Conservation (phyloP, 2,797 vertebrate genomes). For the Orestias chungarensis region DNA sequence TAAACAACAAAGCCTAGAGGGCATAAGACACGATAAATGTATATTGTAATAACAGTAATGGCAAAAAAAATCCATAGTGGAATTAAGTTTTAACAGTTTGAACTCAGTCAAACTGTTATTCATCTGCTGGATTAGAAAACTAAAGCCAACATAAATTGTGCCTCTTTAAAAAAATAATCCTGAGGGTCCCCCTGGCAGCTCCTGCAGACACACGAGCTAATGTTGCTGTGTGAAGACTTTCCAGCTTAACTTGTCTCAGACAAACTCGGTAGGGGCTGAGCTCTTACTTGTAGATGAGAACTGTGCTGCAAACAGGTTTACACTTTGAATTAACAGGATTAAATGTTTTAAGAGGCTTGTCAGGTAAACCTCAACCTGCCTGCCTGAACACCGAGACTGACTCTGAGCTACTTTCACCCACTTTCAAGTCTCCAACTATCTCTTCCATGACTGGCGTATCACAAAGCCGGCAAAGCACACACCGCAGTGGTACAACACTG, state of each 20-base stretch:
- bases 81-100: constrained; percentile 11
- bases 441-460: constrained; percentile 69
- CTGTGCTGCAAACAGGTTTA: constrained; percentile 72
- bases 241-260: constrained; percentile 67
- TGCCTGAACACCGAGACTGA: constrained; percentile 67
- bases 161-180: constrained; percentile 18
- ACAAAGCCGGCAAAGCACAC: constrained; percentile 32
- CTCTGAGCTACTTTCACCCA: constrained; percentile 67
- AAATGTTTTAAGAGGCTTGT: constrained; percentile 78
- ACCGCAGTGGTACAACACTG: constrained; percentile 35
- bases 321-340: constrained; percentile 80
- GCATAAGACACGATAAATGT: not conserved
- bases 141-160: constrained; percentile 15
- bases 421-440: constrained; percentile 74
- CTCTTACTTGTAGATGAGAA: constrained; percentile 65
- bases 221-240: constrained; percentile 54
- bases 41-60: not conserved
- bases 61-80: not conserved
- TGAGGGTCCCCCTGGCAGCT: constrained; percentile 3
- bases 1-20: not conserved
- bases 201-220: constrained; percentile 32
- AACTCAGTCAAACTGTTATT: constrained; percentile 21
- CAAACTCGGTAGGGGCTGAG: constrained; percentile 65
- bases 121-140: constrained; percentile 11
- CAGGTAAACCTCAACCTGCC: constrained; percentile 76